phyloP scores from a whole-genome alignment of 2,888 invertebrate species.

The Ptycholaimellus sp. region DNA sequence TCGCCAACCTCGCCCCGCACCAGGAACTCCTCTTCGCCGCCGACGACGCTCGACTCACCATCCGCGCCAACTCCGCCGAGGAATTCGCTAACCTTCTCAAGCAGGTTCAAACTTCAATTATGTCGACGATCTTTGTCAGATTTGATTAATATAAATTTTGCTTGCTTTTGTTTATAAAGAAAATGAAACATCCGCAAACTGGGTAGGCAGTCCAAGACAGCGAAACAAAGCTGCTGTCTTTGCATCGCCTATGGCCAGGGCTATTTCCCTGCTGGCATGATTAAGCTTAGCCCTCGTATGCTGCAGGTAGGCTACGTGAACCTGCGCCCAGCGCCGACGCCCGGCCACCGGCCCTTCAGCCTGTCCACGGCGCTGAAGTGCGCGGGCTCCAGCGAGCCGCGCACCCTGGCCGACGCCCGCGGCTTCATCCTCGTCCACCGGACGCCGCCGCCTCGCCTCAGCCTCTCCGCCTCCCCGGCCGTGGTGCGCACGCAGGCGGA shows the following conservation, averaged over 20 bases:
- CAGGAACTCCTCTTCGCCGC: constrained; percentile 28
- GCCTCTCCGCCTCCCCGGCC: constrained; percentile 42
- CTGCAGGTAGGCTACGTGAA: constrained; percentile 55
- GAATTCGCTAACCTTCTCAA: constrained; percentile 27
- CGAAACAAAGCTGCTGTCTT: too few species aligned
- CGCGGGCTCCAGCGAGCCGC: constrained; percentile 6
- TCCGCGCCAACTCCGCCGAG: constrained; percentile 24
- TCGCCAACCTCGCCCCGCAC: constrained; percentile 31
- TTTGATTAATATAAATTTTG: too few species aligned
- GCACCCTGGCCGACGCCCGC: constrained; percentile 44
- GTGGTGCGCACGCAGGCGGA: constrained; percentile 60
- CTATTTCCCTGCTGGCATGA: background rate
- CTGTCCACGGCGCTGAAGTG: constrained; percentile 53
- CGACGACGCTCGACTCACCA: constrained; percentile 28
- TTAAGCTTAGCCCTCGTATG: background rate
- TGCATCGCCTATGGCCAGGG: background rate
- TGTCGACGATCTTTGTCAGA: too few species aligned
- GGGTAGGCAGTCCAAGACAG: too few species aligned
- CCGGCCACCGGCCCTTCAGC: constrained; percentile 62
- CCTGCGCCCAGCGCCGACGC: constrained; percentile 69
- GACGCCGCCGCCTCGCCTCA: constrained; percentile 48
- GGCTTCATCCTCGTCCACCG: constrained; percentile 65
- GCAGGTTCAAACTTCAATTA: too few species aligned
- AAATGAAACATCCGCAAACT: too few species aligned
- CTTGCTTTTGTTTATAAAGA: too few species aligned